Evolutionary conservation across 2,797 vertebrate species (phyloP).

Genomic region (Staurois parvus): DNA sequence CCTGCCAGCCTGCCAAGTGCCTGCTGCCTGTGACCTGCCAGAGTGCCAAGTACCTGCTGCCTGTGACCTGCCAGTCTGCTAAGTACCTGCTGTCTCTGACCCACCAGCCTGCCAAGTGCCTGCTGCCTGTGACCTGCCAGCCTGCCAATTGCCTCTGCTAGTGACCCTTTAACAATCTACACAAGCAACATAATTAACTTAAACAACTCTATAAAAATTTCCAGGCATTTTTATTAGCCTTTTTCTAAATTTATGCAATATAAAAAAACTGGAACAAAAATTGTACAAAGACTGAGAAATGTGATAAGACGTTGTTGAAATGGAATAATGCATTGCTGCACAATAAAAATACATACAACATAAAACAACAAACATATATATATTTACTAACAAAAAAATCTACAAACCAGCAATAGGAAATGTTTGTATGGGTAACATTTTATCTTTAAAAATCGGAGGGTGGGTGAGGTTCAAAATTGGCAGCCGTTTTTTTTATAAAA

Average conservation of each 20-base stretch:
- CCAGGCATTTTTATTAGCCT: constrained; percentile 55
- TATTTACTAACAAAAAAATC: constrained; percentile 16
- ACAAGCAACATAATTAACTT: background rate
- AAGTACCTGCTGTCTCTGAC: too few species aligned
- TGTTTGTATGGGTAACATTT: constrained; percentile 71
- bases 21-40: too few species aligned
- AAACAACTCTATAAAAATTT: background rate
- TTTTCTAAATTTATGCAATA: constrained; percentile 71
- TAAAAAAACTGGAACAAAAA: constrained; percentile 68
- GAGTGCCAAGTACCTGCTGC: too few species aligned
- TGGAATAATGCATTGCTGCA: constrained; percentile 75
- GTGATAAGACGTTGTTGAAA: constrained; percentile 81
- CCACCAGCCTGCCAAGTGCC: too few species aligned
- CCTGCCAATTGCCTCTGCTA: background rate
- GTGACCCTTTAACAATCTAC: background rate
- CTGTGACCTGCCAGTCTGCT: too few species aligned
- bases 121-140: too few species aligned
- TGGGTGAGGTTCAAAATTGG: constrained; percentile 33
- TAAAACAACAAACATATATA: constrained; percentile 62
- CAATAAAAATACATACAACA: constrained; percentile 71
- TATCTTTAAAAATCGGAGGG: background rate
- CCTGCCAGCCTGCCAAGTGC: too few species aligned
- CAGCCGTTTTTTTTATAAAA: constrained; percentile 42
- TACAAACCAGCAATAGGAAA: constrained; percentile 71
- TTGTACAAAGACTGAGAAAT: constrained; percentile 77